Evolutionary conservation across 2,888 invertebrate species (phyloP), one percentile per base, ranked within the genome.

Genomic region (Criorhina ranunculi): DNA sequence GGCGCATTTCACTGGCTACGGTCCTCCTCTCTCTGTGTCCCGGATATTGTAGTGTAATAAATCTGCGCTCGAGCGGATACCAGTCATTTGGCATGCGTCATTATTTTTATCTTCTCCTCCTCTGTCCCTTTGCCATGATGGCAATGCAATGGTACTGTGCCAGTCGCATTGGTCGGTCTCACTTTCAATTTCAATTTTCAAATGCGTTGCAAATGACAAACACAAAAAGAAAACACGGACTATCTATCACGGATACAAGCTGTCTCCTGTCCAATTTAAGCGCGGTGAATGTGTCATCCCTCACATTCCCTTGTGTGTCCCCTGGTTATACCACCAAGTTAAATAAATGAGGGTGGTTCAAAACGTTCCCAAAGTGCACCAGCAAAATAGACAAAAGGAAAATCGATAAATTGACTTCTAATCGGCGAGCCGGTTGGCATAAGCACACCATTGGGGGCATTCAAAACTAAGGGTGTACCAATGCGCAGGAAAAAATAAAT

Each of bases 341-440:
- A 67, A 73, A 73, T 80, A 80, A 80, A 85, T 76, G 85, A 85
- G 79, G 75, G 85, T 80, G 66, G 80, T 72, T 82, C 44, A 44
- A 11, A 12, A 15, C 12, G 19, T 33, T n/a, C 33, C 11, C 24
- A 24, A n/a, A 24, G 24, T 4, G 24, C 24, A 24, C 24, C 24
- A 24, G 24, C 24, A 1, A 24, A 60, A 67, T 79, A 78, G 72
- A 83, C 78, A 75, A 70, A 79, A 59, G 73, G 19, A 80, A 80
- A 85, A 85, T 85, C 85, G 80, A 85, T 85, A 85, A 85, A 85
- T 85, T 85, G 85, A 85, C 85, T 85, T 85, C 80, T 85, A 80
- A 85, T 85, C 85, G 85, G 78, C 78, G 73, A 78, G 73, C 53
- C 78, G 67, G 42, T 69, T 66, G 80, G 44, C 75, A 64, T 76